Evolutionary conservation across 2,888 invertebrate genomes (phyloP).

Genomic region (Salpingus planirostris): DNA sequence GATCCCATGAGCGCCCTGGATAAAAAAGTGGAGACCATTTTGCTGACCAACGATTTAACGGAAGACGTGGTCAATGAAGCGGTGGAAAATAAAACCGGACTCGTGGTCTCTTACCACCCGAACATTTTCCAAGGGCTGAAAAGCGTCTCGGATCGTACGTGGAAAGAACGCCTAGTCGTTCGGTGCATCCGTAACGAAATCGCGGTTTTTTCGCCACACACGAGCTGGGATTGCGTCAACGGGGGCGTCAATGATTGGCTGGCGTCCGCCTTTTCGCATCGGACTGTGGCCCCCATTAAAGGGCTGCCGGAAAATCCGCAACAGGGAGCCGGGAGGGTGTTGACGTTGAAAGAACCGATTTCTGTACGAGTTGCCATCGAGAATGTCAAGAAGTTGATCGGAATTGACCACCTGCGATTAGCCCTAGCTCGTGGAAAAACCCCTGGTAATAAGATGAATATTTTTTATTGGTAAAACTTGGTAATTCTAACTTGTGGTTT

Average conservation of each 20-base stretch:
- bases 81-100: slow-evolving; percentile 52
- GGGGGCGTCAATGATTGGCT: slow-evolving; percentile 94
- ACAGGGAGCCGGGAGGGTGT: slow-evolving; percentile 49
- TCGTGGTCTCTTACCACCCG: slow-evolving; percentile 94
- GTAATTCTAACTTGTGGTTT: too few relatives aligned
- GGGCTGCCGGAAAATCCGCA: slow-evolving; percentile 36
- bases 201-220: slow-evolving; percentile 89
- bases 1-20: slow-evolving; percentile 55
- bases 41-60: slow-evolving; percentile 90
- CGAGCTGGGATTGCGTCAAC: slow-evolving; percentile 73
- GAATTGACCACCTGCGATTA: slow-evolving; percentile 61
- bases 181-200: slow-evolving; percentile 76
- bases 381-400: slow-evolving; percentile 60
- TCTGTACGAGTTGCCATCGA: slow-evolving; percentile 54
- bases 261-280: slow-evolving; percentile 53
- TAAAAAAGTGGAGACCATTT: slow-evolving; percentile 51
- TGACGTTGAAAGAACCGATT: slow-evolving; percentile 44
- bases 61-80: slow-evolving; percentile 82
- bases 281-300: slow-evolving; percentile 22
- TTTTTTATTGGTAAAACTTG: slow-evolving; percentile 2
- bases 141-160: slow-evolving; percentile 65
- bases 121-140: slow-evolving; percentile 84
- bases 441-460: too few relatives aligned
- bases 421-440: slow-evolving; percentile 60
- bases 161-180: slow-evolving; percentile 74